Evolutionary conservation across 2,888 invertebrate genomes (phyloP).

Genomic region (Epicampocera succincta): DNA sequence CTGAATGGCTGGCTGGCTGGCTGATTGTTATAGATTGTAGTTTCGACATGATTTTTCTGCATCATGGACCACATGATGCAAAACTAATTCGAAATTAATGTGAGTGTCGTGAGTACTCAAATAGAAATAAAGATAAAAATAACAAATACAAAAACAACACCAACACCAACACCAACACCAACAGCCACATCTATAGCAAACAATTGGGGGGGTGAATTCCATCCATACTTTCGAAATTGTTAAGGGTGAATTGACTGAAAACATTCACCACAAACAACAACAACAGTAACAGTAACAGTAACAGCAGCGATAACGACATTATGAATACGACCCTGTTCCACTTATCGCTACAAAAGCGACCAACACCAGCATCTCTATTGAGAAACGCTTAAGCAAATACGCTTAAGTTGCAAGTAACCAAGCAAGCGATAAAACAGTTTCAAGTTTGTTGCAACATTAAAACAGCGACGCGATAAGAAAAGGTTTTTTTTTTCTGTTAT

Average conservation of each 20-base stretch:
- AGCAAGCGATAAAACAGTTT: constrained; percentile 52
- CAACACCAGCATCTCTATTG: constrained; percentile 42
- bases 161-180: constrained; percentile 7
- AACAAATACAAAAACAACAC: constrained; percentile 34
- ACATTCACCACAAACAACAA: constrained; percentile 39
- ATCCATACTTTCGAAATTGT: constrained; percentile 10
- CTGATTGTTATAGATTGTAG: constrained; percentile 57
- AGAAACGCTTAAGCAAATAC: constrained; percentile 45
- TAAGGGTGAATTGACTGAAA: constrained; percentile 58
- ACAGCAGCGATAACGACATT: constrained; percentile 9
- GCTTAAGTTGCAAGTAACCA: constrained; percentile 46
- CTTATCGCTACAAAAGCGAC: constrained; percentile 20
- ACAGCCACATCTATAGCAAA: constrained; percentile 20
- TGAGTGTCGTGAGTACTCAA: constrained; percentile 74
- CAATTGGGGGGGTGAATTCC: constrained; percentile 35
- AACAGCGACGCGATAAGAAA: background rate
- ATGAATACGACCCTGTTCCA: constrained; percentile 16
- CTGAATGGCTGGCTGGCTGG: background rate
- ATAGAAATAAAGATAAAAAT: constrained; percentile 65
- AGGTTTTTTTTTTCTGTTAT: background rate
- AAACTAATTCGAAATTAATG: constrained; percentile 83
- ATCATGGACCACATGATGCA: constrained; percentile 82
- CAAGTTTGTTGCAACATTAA: constrained; percentile 31
- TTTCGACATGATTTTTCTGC: constrained; percentile 81
- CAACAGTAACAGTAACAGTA: constrained; percentile 28